Conservation (phyloP, 2,888 invertebrate genomes). For the Melanostoma scalare region DNA sequence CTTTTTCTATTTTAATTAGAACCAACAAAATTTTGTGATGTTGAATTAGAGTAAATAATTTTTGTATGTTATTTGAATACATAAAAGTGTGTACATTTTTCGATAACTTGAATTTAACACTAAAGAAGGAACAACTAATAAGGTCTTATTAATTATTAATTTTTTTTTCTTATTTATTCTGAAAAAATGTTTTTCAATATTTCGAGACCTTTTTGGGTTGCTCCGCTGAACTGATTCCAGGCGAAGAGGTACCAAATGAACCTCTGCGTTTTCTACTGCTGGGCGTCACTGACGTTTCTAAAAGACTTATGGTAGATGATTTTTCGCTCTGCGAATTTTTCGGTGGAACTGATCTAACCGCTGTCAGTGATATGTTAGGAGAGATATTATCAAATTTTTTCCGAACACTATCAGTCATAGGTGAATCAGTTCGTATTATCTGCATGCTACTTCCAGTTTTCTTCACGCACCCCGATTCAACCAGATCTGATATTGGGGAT, state of each 20-base stretch:
- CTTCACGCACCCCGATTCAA: slow-evolving; percentile 40
- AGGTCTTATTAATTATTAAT: not conserved
- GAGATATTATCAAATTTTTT: slow-evolving; percentile 78
- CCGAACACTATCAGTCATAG: slow-evolving; percentile 77
- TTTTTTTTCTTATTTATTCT: not conserved
- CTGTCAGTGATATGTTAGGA: slow-evolving; percentile 78
- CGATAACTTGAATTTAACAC: no score
- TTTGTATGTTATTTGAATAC: no score
- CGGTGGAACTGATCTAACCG: slow-evolving; percentile 70
- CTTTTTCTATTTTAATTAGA: no score
- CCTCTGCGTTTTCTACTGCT: slow-evolving; percentile 49
- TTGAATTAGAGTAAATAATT: no score
- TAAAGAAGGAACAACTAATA: no score
- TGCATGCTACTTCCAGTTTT: slow-evolving; percentile 77
- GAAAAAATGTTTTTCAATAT: not conserved
- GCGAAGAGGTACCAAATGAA: slow-evolving; percentile 19
- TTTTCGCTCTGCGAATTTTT: slow-evolving; percentile 34
- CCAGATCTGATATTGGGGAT: slow-evolving; percentile 36
- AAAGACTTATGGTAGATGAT: slow-evolving; percentile 5
- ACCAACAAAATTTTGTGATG: no score
- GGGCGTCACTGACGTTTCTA: slow-evolving; percentile 14
- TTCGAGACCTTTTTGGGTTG: slow-evolving; percentile 24
- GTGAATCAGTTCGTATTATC: slow-evolving; percentile 78
- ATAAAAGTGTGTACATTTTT: no score
- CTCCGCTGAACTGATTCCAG: not conserved